Percentiles rank a stretch among this genome's conserved stretches.
Conservation (phyloP, 2,797 vertebrate genomes). For the Holocentrus rufus region DNA sequence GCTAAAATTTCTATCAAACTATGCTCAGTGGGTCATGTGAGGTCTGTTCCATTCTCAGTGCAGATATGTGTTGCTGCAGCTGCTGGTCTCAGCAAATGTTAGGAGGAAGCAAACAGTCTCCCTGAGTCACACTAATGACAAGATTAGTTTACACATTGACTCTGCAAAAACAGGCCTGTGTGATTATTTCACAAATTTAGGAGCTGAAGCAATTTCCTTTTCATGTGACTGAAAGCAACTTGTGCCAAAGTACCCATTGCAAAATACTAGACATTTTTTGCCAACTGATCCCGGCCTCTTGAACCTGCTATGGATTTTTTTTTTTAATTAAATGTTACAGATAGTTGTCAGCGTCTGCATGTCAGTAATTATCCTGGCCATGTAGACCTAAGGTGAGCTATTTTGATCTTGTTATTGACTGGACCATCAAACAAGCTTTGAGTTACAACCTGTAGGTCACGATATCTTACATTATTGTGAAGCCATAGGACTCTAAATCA, state of each 20-base stretch:
- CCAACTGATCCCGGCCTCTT: background rate
- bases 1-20: background rate
- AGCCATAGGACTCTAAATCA: background rate
- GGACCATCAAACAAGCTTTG: background rate
- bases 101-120: constrained; percentile 6
- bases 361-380: background rate
- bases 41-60: background rate
- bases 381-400: background rate
- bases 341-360: background rate
- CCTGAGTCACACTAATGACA: background rate
- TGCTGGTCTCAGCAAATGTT: constrained; percentile 8
- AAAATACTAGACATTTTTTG: background rate
- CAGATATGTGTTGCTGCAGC: background rate
- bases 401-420: constrained; percentile 9
- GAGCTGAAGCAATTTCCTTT: background rate
- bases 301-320: background rate
- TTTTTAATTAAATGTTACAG: background rate
- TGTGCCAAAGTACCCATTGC: background rate
- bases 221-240: constrained; percentile 18
- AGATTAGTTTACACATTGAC: background rate
- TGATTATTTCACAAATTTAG: background rate
- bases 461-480: background rate
- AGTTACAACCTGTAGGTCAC: background rate
- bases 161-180: background rate
- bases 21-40: background rate